A percentile compares a stretch with the other conserved stretches of the same genome.
These are phyloP conservation scores for Zingel zingel DNA, from an alignment of 2,113 vertebrate genomes.

Conservation along the genomic window DNA sequence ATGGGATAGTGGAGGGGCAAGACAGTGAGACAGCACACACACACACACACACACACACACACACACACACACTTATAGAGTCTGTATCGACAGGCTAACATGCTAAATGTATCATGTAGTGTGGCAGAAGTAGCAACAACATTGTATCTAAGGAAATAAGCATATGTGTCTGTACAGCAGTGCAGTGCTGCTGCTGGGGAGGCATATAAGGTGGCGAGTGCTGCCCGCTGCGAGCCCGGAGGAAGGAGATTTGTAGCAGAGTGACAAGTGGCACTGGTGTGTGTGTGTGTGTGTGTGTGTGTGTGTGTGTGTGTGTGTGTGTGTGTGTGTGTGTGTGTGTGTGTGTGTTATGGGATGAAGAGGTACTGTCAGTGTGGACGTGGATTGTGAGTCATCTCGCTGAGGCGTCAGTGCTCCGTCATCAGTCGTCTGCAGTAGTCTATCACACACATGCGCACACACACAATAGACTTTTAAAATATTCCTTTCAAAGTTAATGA, in stretches of 20 bases:
- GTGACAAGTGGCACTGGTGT: slow-evolving; percentile 47
- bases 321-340: slow-evolving; percentile 14
- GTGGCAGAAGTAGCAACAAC: slow-evolving; percentile 2
- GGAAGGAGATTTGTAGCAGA: slow-evolving; percentile 41
- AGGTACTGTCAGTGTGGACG: slow-evolving; percentile 41
- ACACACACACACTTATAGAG: neutral
- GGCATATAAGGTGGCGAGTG: slow-evolving; percentile 37
- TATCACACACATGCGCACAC: slow-evolving; percentile 23
- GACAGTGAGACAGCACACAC: slow-evolving; percentile 23
- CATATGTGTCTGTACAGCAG: slow-evolving; percentile 3
- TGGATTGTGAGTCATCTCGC: slow-evolving; percentile 75
- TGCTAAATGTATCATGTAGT: slow-evolving; percentile 32
- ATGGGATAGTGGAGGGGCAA: slow-evolving; percentile 46
- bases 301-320: neutral
- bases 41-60: too few species aligned
- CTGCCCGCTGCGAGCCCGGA: slow-evolving; percentile 22
- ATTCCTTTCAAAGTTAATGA: slow-evolving; percentile 56
- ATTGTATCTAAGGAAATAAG: slow-evolving; percentile 24
- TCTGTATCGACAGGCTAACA: slow-evolving; percentile 27
- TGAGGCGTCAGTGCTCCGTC: slow-evolving; percentile 80
- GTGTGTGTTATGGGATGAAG: slow-evolving; percentile 14
- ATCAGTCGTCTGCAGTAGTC: slow-evolving; percentile 65
- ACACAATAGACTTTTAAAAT: slow-evolving; percentile 25
- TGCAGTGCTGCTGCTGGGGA: slow-evolving; percentile 17
- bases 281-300: slow-evolving; percentile 29